Conservation (phyloP, 2,113 vertebrate species). For the Cyphomyrus discorhynchus region DNA sequence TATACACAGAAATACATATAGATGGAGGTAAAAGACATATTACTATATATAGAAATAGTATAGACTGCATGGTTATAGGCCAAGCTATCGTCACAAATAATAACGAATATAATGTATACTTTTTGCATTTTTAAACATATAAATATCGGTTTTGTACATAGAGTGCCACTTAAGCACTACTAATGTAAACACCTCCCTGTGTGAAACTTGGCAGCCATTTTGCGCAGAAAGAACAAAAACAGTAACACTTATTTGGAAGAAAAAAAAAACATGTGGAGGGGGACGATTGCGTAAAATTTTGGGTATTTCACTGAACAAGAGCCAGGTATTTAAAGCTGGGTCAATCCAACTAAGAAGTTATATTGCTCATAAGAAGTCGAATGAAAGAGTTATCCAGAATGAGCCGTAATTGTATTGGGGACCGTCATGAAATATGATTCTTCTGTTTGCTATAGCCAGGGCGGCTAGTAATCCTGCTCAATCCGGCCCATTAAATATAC, state of each 20-base stretch:
- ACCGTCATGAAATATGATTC: no score
- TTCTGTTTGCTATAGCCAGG: no score
- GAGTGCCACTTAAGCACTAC: not conserved
- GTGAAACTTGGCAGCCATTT: not conserved
- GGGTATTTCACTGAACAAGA: no score
- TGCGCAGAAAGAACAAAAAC: not conserved
- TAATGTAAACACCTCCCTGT: not conserved
- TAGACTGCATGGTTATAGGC: not conserved
- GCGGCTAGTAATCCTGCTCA: no score
- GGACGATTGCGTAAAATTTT: no score
- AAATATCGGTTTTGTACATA: not conserved
- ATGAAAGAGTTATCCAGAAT: no score
- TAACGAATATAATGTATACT: not conserved
- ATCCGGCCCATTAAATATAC: no score
- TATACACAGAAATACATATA: not conserved
- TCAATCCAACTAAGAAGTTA: no score
- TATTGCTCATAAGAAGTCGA: no score
- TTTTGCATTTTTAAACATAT: not conserved
- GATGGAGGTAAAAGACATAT: not conserved
- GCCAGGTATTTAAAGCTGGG: no score
- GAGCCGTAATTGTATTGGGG: no score
- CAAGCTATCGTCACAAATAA: not conserved
- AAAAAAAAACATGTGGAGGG: not conserved
- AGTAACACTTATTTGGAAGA: not conserved
- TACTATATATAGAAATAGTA: not conserved